Percentiles rank a stretch among this genome's conserved stretches.
Evolutionary conservation across 2,888 invertebrate species (phyloP).

Genomic region (Thera obeliscata): DNA sequence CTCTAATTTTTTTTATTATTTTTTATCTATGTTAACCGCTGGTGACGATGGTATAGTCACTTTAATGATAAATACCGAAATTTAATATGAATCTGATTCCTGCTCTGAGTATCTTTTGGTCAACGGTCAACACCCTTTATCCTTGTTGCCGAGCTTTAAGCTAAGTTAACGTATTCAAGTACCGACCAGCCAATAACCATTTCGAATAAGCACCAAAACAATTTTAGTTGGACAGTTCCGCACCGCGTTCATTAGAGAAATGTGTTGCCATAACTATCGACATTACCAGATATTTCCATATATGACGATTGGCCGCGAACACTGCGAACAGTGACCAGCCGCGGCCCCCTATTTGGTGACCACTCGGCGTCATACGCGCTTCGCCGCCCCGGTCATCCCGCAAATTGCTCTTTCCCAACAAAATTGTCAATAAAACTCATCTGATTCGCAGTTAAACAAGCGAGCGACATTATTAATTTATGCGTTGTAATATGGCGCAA

Average conservation of each 20-base stretch:
- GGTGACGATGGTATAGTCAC: too few relatives aligned
- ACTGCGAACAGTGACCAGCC: slow-evolving; percentile 20
- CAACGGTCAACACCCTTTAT: too few relatives aligned
- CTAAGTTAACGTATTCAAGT: not conserved
- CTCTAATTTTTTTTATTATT: too few relatives aligned
- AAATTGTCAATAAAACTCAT: slow-evolving; percentile 85
- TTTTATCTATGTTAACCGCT: too few relatives aligned
- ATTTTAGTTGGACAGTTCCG: slow-evolving; percentile 41
- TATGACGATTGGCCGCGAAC: slow-evolving; percentile 64
- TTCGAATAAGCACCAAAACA: slow-evolving; percentile 19
- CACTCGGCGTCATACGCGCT: slow-evolving; percentile 78
- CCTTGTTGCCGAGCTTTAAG: not conserved
- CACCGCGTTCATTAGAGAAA: slow-evolving; percentile 44
- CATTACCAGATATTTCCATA: slow-evolving; percentile 63
- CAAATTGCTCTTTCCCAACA: slow-evolving; percentile 84
- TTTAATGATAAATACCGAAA: too few relatives aligned
- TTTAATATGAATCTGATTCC: too few relatives aligned
- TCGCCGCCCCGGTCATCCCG: slow-evolving; percentile 73
- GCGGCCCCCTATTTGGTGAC: slow-evolving; percentile 75
- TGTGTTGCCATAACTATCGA: slow-evolving; percentile 55
- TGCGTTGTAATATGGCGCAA: slow-evolving; percentile 83
- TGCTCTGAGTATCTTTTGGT: too few relatives aligned
- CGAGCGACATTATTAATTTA: slow-evolving; percentile 84
- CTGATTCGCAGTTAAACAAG: slow-evolving; percentile 85
- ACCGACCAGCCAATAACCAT: slow-evolving; percentile 24